Base-by-base conservation (phyloP, 2,113 vertebrate genomes). In the Etheostoma spectabile region DNA sequence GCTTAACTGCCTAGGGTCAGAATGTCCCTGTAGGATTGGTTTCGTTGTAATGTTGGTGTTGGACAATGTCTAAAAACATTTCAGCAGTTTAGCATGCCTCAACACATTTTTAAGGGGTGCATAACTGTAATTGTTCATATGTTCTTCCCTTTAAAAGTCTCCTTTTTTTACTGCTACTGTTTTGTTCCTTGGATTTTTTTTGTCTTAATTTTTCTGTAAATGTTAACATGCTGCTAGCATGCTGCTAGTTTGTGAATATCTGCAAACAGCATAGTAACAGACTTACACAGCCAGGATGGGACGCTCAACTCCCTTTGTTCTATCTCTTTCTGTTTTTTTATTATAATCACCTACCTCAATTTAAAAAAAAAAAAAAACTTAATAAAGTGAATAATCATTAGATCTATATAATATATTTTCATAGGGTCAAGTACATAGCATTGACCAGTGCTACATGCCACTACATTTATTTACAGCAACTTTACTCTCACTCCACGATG, bases 21-120 rank as follows among this genome's bases (percentile, higher is more conserved):
- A 10, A 42, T 42, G 38, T 10, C 8, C 38, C 38, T 7, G 11
- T 65, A 46, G 7, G 22, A 11, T 46, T 18, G n/a, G 42, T 48
- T 19, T 15, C 10, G 16, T 38, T 64, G 21, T 21, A 33, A 53
- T 61, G 11, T 30, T 66, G 35, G 1, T 30, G 6, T 24, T 19
- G 5, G 45, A 66, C 63, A 68, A 45, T 61, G 64, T 82, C 74
- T 18, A 70, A 7, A 80, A 60, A 38, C 24, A 83, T 86, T 63
- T 76, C 66, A 53, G 27, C 59, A 11, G 21, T 53, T 49, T n/a
- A 10, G 1, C 22, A 56, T 71, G 21, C 48, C 30, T 7, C 14
- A 10, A 66, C 8, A 57, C 11, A 21, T 78, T 63, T 70, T 13
- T 60, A 22, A 57, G 65, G 35, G 51, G 35, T 65, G 51, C 22